A percentile compares a stretch with the other conserved stretches of the same genome.
Evolutionary conservation across 2,113 vertebrate genomes (phyloP).

Genomic region (Leptosomus discolor): DNA sequence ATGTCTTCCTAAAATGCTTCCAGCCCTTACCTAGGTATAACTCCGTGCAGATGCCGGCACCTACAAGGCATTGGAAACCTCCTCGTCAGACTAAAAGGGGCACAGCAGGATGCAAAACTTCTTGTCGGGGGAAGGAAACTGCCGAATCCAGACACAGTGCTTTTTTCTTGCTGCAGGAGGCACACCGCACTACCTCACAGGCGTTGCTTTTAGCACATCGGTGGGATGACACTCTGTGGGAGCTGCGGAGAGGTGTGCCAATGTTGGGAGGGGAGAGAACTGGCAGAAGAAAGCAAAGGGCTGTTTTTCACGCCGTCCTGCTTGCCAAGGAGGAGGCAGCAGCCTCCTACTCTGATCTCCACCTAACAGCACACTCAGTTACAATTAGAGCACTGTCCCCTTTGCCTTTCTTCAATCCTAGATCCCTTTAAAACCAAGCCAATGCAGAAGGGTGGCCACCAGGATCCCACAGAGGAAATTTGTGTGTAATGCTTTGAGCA

Average conservation of each 20-base stretch:
- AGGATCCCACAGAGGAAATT: not conserved
- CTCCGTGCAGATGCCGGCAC: not conserved
- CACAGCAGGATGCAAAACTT: not conserved
- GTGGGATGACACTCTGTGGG: not conserved
- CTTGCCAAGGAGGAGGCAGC: not conserved
- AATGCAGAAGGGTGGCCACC: not conserved
- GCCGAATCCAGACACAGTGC: rapidly evolving
- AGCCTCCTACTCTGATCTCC: not conserved
- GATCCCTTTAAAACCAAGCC: not conserved
- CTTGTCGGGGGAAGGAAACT: not conserved
- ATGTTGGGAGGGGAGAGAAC: not conserved
- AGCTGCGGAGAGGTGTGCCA: not conserved
- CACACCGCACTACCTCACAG: not conserved
- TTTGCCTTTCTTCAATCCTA: not conserved
- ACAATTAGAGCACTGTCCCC: not conserved
- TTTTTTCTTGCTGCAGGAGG: not conserved
- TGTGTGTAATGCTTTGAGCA: not conserved
- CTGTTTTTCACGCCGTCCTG: not conserved
- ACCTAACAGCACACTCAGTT: not conserved
- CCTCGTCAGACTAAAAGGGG: not conserved
- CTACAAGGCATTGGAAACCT: not conserved
- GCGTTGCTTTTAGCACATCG: not conserved
- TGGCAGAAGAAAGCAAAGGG: not conserved
- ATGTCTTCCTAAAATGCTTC: not conserved
- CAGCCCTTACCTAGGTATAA: not conserved